phyloP scores from a whole-genome alignment of 2,113 vertebrate species.

The Sakesphorus luctuosus region DNA sequence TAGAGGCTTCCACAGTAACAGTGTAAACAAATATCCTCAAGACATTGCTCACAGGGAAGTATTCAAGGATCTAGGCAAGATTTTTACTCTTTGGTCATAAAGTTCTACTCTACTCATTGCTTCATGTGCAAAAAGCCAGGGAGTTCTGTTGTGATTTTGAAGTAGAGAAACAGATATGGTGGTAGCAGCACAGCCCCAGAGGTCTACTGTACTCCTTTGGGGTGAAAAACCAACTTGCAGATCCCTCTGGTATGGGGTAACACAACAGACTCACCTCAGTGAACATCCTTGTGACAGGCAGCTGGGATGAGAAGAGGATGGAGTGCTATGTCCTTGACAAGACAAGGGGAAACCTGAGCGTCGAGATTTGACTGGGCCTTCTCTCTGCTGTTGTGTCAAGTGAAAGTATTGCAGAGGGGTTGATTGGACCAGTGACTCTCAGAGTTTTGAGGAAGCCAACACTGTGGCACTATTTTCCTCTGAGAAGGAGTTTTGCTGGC shows the following conservation, averaged over 20 bases:
- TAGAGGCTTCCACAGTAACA: background rate
- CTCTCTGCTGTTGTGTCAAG: background rate
- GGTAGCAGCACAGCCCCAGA: background rate
- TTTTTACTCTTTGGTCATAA: background rate
- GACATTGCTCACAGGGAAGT: background rate
- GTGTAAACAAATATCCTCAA: background rate
- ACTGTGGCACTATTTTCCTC: background rate
- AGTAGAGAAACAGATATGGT: background rate
- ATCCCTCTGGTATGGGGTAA: fast-evolving
- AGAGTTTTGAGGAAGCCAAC: background rate
- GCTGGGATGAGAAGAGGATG: background rate
- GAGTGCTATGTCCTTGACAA: background rate
- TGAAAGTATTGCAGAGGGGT: background rate
- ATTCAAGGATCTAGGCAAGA: background rate
- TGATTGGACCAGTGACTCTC: background rate
- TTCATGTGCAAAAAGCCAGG: background rate
- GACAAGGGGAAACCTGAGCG: background rate
- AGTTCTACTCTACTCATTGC: background rate
- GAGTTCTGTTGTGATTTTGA: background rate
- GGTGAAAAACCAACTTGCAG: background rate
- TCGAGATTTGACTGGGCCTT: fast-evolving
- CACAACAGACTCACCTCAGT: background rate
- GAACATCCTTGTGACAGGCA: background rate
- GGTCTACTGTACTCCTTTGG: background rate
- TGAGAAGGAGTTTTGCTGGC: background rate